Evolutionary conservation across 53 echinoderm and acorn worm genomes (phyloP), one percentile per base, ranked within the genome.

Genomic region (Stichopus horrens): DNA sequence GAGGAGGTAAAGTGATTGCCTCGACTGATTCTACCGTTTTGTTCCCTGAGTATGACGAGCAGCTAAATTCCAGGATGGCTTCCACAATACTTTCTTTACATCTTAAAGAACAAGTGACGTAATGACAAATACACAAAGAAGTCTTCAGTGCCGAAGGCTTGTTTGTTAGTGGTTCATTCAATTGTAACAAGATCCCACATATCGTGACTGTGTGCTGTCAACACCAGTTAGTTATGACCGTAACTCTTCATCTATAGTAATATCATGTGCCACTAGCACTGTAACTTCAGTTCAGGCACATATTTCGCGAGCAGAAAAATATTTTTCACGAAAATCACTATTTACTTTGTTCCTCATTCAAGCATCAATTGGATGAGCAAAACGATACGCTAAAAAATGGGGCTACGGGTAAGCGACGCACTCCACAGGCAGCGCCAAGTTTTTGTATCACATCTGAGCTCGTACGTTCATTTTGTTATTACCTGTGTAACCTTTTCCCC

Each of bases 401-500:
- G 71, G 71, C 18, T 20, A 16, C 71, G 2, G 8, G 59, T 59
- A 59, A 21, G 51, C 14, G 22, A 23, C 5, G 37, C 5, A 11
- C 53, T 14, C 14, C 13, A 53, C 56, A 54, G 81, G 16, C 18
- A 21, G 56, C 21, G 21, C 56, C 57, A 21, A 54, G 23, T 55
- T 19, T 57, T 55, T 53, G 8, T 58, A 21, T 56, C n/a, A 55
- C 56, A 80, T 5, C 55, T 80, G 5, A 11, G 5, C 21, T 21
- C 21, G 21, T 21, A 81, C 55, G 58, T 81, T 81, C 16, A 55
- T 81, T 81, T 81, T 81, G 57, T 53, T 81, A 71, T 81, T 81
- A 81, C 81, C 81, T 81, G 55, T 81, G 37, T 37, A 37, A 81
- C 55, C 81, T 57, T 81, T 81, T 81, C 22, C 81, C 81, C 81